Conservation (phyloP, 2,113 vertebrate species). For the Ptilorrhoa leucosticta region DNA sequence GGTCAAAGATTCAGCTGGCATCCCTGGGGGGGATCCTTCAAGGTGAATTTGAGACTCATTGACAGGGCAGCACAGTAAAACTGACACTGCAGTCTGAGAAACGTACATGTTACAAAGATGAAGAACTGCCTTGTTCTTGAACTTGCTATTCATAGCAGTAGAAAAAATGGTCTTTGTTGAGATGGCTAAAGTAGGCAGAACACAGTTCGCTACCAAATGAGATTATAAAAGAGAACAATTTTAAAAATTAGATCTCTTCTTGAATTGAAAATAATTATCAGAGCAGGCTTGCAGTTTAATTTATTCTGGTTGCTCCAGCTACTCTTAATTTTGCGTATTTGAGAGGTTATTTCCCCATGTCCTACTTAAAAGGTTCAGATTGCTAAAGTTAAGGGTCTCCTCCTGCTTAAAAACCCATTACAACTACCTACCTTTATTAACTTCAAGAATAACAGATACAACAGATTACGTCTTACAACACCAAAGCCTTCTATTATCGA, state of each 20-base stretch:
- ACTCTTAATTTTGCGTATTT: not conserved
- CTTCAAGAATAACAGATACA: constrained; percentile 10
- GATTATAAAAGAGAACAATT: not conserved
- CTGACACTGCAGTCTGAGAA: not conserved
- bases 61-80: constrained; percentile 9
- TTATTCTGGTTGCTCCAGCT: not conserved
- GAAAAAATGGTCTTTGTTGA: not conserved
- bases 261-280: not conserved
- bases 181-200: not conserved
- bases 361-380: not conserved
- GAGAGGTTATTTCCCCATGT: not conserved
- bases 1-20: constrained; percentile 24
- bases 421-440: not conserved
- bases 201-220: rapidly evolving
- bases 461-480: constrained; percentile 7
- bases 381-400: not conserved
- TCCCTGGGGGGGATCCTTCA: not conserved
- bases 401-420: not conserved
- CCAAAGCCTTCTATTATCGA: not conserved
- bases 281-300: not conserved
- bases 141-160: not conserved
- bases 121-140: not conserved
- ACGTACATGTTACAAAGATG: not conserved
- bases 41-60: constrained; percentile 29
- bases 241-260: not conserved